These are phyloP conservation scores for Gasterosteus aculeatus DNA, from an alignment of 2,113 vertebrate genomes.

Conservation along the genomic window DNA sequence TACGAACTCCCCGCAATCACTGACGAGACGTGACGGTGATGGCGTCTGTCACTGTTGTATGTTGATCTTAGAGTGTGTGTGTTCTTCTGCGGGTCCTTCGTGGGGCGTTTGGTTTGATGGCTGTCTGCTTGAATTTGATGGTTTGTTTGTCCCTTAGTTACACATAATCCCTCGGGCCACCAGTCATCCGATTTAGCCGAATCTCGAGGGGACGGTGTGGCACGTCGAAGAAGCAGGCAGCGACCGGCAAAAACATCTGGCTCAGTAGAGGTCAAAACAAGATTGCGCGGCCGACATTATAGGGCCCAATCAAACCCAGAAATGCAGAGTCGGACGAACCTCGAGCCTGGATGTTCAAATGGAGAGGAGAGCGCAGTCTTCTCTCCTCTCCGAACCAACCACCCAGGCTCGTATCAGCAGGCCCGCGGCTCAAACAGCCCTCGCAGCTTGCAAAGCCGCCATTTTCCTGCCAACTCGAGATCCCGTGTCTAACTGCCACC, in stretches of 20 bases:
- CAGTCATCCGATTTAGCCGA: slow-evolving; percentile 12
- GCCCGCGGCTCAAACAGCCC: slow-evolving; percentile 60
- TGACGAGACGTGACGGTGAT: background rate
- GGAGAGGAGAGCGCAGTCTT: slow-evolving; percentile 40
- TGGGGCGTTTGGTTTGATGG: background rate
- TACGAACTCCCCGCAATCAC: slow-evolving; percentile 53
- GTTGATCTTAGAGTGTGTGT: background rate
- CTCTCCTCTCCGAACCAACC: slow-evolving; percentile 39
- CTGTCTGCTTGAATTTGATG: slow-evolving; percentile 4
- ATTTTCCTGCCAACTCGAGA: slow-evolving; percentile 69
- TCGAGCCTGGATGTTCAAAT: slow-evolving; percentile 47
- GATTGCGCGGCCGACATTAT: background rate
- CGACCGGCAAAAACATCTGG: background rate
- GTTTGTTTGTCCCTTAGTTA: slow-evolving; percentile 21
- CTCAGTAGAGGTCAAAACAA: background rate
- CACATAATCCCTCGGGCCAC: background rate
- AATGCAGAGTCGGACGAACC: slow-evolving; percentile 41
- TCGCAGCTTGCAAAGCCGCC: slow-evolving; percentile 71
- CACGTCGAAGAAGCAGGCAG: background rate
- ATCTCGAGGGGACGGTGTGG: background rate
- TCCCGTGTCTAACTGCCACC: slow-evolving; percentile 67
- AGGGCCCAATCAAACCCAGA: slow-evolving; percentile 14
- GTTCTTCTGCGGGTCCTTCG: slow-evolving; percentile 13
- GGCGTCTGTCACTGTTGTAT: background rate
- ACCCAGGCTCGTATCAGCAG: slow-evolving; percentile 60